Conservation (phyloP, 2,797 vertebrate genomes). For the Halcyon chelicuti region DNA sequence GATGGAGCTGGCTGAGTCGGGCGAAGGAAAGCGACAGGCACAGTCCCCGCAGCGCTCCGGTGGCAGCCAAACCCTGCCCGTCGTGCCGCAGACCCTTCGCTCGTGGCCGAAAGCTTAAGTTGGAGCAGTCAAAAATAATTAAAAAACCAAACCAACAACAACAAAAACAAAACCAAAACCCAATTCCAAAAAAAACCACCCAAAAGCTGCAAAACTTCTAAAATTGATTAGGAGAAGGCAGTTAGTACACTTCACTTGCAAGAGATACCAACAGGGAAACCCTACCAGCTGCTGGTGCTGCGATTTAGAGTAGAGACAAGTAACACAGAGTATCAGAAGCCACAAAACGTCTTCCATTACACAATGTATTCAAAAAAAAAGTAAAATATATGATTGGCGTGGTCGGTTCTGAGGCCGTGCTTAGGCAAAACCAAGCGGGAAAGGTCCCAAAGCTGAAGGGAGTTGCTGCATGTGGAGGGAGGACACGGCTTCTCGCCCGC, state of each 20-base stretch:
- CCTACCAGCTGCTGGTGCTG: conserved; percentile 67
- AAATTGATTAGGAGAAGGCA: conserved; percentile 48
- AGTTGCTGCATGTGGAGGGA: rapidly evolving
- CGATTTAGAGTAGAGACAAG: conserved; percentile 54
- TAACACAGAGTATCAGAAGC: conserved; percentile 72
- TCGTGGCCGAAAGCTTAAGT: not conserved
- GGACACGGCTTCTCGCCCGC: rapidly evolving
- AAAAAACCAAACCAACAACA: not conserved
- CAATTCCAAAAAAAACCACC: not conserved
- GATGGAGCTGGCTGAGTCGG: not conserved
- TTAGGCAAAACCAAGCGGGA: not conserved
- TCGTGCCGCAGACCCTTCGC: not conserved
- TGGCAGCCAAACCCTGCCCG: not conserved
- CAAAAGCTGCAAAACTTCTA: conserved; percentile 52
- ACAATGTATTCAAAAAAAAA: not conserved
- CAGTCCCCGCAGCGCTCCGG: not conserved
- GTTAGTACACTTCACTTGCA: conserved; percentile 65
- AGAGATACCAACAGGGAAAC: conserved; percentile 54
- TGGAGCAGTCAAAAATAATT: conserved; percentile 33
- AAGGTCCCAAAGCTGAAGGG: not conserved
- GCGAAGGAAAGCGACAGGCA: not conserved
- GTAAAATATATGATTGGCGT: conserved; percentile 82
- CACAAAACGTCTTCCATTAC: conserved; percentile 56
- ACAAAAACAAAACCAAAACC: not conserved
- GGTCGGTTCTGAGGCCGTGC: conserved; percentile 49